A percentile compares a stretch with the other conserved stretches of the same genome.
phyloP scores from a whole-genome alignment of 53 echinoderm and acorn worm genomes.

The Paelopatides confundens region DNA sequence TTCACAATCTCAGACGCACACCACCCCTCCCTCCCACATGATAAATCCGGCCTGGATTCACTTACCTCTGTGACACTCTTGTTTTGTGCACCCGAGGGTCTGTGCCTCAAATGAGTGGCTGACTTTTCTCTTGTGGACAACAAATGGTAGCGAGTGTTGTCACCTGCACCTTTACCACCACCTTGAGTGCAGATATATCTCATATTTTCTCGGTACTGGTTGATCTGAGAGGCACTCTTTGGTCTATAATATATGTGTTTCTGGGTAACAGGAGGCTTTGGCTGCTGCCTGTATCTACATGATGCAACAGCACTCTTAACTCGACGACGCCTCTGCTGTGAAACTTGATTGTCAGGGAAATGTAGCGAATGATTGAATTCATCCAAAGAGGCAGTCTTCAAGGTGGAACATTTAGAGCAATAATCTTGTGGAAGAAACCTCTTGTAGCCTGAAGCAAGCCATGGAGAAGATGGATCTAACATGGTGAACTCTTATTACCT shows the following conservation, averaged over 20 bases:
- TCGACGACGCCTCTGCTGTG: slow-evolving; percentile 62
- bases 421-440: slow-evolving; percentile 73
- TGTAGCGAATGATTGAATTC: slow-evolving; percentile 5
- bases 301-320: slow-evolving; percentile 73
- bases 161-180: not conserved
- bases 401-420: slow-evolving; percentile 10
- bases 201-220: slow-evolving; percentile 32
- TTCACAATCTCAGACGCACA: no score
- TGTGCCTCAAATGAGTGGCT: slow-evolving; percentile 65
- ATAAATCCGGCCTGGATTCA: no score
- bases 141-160: slow-evolving; percentile 51
- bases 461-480: slow-evolving; percentile 87
- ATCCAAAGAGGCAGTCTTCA: slow-evolving; percentile 54
- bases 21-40: no score
- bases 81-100: slow-evolving; percentile 67
- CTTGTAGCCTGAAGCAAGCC: slow-evolving; percentile 85
- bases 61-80: slow-evolving; percentile 81
- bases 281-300: not conserved
- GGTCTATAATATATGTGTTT: slow-evolving; percentile 52
- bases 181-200: not conserved
- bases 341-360: slow-evolving; percentile 44
- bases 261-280: not conserved
- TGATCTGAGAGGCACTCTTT: slow-evolving; percentile 71
- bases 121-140: slow-evolving; percentile 50
- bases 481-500: slow-evolving; percentile 43